phyloP scores from a whole-genome alignment of 2,113 vertebrate species.

The Rhadina sibilatrix region DNA sequence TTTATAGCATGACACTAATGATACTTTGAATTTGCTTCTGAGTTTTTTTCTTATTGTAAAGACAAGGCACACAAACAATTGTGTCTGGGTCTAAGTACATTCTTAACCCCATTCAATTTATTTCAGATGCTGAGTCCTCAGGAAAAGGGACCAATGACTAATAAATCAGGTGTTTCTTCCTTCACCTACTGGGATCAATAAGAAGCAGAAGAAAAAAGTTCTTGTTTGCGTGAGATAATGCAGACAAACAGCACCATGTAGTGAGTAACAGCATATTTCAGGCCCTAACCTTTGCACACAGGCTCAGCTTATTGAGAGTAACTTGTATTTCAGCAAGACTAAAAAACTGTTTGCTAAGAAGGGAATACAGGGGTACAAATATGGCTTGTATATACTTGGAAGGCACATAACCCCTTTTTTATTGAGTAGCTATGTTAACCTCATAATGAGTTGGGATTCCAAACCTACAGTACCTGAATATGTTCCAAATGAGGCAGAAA shows the following conservation, averaged over 20 bases:
- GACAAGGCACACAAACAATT: background rate
- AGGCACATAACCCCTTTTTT: background rate
- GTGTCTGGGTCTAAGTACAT: background rate
- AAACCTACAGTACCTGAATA: background rate
- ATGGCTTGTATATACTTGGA: background rate
- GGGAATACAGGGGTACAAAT: background rate
- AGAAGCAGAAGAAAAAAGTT: constrained; percentile 4
- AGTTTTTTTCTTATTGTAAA: background rate
- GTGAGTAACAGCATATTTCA: background rate
- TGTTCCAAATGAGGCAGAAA: background rate
- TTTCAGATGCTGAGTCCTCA: constrained; percentile 24
- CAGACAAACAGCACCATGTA: constrained; percentile 4
- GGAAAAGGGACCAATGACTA: background rate
- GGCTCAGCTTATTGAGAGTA: background rate
- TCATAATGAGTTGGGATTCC: background rate
- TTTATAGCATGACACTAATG: constrained; percentile 25
- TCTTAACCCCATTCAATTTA: constrained; percentile 27
- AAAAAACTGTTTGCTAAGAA: background rate
- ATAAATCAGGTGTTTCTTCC: constrained; percentile 49
- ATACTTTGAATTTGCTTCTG: background rate
- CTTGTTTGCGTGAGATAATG: background rate
- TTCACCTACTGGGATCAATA: constrained; percentile 39
- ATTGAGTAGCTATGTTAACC: background rate
- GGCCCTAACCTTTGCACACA: background rate
- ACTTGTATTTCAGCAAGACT: background rate